phyloP scores from a whole-genome alignment of 2,113 vertebrate species.

The Ammospiza nelsoni region DNA sequence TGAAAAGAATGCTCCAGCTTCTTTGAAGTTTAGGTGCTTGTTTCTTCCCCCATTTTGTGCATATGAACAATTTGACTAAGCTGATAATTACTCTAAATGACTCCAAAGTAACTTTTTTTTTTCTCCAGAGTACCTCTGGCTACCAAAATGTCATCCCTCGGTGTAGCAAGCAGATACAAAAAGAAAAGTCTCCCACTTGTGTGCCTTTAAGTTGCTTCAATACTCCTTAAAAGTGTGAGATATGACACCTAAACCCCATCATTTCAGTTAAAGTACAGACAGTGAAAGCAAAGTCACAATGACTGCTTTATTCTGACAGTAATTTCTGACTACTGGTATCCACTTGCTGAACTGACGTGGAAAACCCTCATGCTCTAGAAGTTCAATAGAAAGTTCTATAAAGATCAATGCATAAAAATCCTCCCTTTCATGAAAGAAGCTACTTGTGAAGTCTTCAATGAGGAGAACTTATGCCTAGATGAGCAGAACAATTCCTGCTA shows the following conservation, averaged over 20 bases:
- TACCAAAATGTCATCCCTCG: not conserved
- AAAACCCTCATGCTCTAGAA: not conserved
- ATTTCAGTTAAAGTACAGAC: not conserved
- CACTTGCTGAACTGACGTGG: not conserved
- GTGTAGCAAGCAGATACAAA: not conserved
- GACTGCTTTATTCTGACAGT: not conserved
- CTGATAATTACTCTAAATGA: not conserved
- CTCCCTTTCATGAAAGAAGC: not conserved
- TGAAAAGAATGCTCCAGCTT: not conserved
- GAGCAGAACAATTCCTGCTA: not conserved
- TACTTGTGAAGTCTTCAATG: not conserved
- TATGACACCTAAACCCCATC: not conserved
- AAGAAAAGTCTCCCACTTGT: not conserved
- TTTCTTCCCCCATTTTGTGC: not conserved
- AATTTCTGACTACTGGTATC: not conserved
- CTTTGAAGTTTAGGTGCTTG: not conserved
- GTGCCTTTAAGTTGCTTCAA: not conserved
- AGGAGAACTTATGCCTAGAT: rapidly evolving
- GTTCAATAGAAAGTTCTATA: not conserved
- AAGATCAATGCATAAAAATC: not conserved
- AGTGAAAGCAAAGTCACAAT: not conserved
- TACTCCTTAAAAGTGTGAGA: not conserved
- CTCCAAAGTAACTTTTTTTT: not conserved
- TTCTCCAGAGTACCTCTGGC: not conserved
- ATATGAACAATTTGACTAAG: not conserved